These are phyloP conservation scores for Limonius californicus DNA, from an alignment of 1,140 invertebrate species.

Conservation along the genomic window DNA sequence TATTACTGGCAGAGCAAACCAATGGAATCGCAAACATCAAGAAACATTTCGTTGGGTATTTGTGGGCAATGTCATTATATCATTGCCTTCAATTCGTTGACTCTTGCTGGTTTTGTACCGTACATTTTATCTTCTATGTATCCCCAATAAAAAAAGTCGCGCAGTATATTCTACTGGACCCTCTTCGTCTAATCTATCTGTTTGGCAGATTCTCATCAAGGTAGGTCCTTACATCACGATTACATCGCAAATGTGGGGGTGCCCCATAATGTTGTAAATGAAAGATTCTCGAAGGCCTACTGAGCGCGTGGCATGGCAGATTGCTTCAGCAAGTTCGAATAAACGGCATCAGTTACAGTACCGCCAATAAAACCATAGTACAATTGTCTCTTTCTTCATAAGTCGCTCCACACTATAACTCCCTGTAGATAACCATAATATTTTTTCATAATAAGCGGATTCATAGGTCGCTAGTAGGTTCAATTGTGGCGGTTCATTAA, in stretches of 20 bases:
- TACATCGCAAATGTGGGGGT: too few species aligned
- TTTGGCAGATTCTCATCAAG: neutral
- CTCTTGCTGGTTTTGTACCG: neutral
- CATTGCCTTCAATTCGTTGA: neutral
- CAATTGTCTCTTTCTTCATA: neutral
- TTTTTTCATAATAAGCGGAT: neutral
- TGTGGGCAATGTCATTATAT: neutral
- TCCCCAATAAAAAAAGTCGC: neutral
- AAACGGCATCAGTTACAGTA: neutral
- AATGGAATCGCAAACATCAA: neutral
- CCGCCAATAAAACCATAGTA: neutral
- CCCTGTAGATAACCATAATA: neutral
- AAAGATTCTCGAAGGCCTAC: neutral
- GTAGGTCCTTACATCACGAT: too few species aligned
- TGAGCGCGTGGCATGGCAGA: neutral
- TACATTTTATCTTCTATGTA: neutral
- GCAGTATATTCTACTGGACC: neutral
- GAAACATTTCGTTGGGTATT: neutral
- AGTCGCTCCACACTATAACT: neutral
- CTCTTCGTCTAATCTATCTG: neutral
- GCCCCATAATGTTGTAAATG: too few species aligned
- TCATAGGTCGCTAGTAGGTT: neutral
- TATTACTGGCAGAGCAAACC: neutral
- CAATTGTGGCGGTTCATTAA: neutral
- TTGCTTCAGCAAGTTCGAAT: neutral